These are phyloP conservation scores for Enteromius anoplus DNA, from an alignment of 2,797 vertebrate species.

Conservation along the genomic window DNA sequence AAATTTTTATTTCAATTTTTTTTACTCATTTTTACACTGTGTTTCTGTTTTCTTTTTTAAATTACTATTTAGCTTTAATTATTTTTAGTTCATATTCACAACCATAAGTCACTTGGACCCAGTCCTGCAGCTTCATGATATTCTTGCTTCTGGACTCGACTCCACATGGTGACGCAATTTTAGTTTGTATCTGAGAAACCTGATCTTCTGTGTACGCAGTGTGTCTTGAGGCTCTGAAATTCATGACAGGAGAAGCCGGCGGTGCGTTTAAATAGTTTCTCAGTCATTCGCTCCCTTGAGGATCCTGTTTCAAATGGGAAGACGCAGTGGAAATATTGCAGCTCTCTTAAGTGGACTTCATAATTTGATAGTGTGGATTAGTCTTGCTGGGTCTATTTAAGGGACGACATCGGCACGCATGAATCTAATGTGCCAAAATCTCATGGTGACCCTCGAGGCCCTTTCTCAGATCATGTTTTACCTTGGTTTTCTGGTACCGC, in stretches of 20 bases:
- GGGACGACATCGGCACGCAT: conserved; percentile 41
- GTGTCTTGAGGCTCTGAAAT: conserved; percentile 64
- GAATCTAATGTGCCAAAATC: conserved; percentile 31
- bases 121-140: neutral
- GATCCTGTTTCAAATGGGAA: conserved; percentile 69
- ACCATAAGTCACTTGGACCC: neutral
- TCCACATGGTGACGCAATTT: conserved; percentile 56
- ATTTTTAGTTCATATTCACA: no score
- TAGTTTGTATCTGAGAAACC: conserved; percentile 59
- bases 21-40: neutral
- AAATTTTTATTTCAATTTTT: no score
- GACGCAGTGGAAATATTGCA: conserved; percentile 74
- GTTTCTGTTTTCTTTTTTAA: neutral
- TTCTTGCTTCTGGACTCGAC: neutral
- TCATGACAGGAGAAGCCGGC: conserved; percentile 34
- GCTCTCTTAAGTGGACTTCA: conserved; percentile 55
- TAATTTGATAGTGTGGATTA: conserved; percentile 60
- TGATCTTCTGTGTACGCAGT: conserved; percentile 59
- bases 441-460: conserved; percentile 34
- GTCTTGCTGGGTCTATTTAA: conserved; percentile 67
- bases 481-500: conserved; percentile 42
- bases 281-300: conserved; percentile 57
- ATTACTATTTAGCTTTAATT: neutral
- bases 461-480: conserved; percentile 30
- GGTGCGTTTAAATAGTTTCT: conserved; percentile 76